Evolutionary conservation across 2,797 vertebrate species (phyloP), one percentile per base, ranked within the genome.

Genomic region (Takifugu rubripes): DNA sequence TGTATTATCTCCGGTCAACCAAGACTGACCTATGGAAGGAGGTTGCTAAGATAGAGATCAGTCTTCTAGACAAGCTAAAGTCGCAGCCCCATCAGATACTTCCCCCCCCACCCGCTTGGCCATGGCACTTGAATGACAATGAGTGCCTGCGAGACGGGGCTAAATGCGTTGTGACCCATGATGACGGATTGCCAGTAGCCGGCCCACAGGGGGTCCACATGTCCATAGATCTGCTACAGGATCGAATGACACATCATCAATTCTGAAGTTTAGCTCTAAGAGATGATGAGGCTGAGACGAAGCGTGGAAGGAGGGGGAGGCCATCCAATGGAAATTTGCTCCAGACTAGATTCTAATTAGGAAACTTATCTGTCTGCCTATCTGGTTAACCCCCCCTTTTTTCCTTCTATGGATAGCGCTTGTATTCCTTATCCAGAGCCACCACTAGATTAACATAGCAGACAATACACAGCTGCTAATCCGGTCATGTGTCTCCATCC

Each of bases 131-230:
- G 64, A 83, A 86, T 81, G 78, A 78, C 81, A 85, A 84, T 72
- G 70, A 79, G 73, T 63, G 61, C 67, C 70, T 78, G 60, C 75
- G 79, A 81, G 76, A 65, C 64, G 59, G 61, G 72, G 55, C 76
- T 85, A 84, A 85, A 90, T 75, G 70, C 76, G 79, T 79, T 82
- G 65, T 78, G 79, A 85, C 75, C 73, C 52, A 61, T 70, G 62
- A 69, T 81, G 82, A 88, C 83, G 71, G 78, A 87, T 84, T 67
- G 70, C 67, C 51, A 74, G 71, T 69, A 68, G 70, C 58, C 27
- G 12, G 58, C 66, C 66, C 72, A 68, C 58, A 59, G 57, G 60
- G 68, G 68, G 80, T 60, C 27, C 66, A 55, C 29, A 10, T 72
- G 65, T 69, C 70, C 70, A 84, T 78, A 70, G 84, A 88, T 83